Base-by-base conservation (phyloP, 2,797 vertebrate species). In the Ceyx erithaca region DNA sequence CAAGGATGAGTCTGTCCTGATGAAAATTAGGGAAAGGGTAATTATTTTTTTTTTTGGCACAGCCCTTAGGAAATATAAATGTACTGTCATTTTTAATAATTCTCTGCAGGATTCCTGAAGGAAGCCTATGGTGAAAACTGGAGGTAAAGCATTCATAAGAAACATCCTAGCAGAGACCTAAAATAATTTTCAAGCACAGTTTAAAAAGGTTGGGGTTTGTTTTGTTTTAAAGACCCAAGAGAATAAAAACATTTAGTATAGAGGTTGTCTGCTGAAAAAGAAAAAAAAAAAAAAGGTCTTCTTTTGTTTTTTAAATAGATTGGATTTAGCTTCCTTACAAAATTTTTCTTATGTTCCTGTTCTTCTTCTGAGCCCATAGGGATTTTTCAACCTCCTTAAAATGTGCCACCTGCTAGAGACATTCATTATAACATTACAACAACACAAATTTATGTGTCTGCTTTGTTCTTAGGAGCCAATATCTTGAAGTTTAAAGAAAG, bases 361-460 rank as follows among this genome's bases (percentile, higher is more conserved):
- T 89, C 73, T 85, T 85, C 48, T 69, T 90, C 94, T 87, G 31
- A 92, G 57, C 72, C 85, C 8, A 9, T 5, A 26, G 81, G 63
- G 83, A 70, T 87, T 92, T 93, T 89, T 89, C 67, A 81, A 68
- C 59, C 87, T 91, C 0, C 10, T 91, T 93, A 89, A 85, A 88
- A 85, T 89, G 28, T 82, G 64, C 76, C 91, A 95, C 93, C 91
- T 93, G 87, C 66, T 66, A 89, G 79, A 95, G 58, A 87, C 31
- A 89, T 63, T 62, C 48, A 0, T 88, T 93, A 89, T 80, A 90
- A 95, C 67, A 81, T 89, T 80, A 64, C 67, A 73, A 66, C 61
- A 40, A 61, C 83, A 75, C 33, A 80, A 80, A 85, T 80, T 69
- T 90, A 57, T 77, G 61, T 23, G n/a, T 48, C 40, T 85, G 23